Conservation (phyloP, 2,888 invertebrate species). For the Philhelius pedissequus region DNA sequence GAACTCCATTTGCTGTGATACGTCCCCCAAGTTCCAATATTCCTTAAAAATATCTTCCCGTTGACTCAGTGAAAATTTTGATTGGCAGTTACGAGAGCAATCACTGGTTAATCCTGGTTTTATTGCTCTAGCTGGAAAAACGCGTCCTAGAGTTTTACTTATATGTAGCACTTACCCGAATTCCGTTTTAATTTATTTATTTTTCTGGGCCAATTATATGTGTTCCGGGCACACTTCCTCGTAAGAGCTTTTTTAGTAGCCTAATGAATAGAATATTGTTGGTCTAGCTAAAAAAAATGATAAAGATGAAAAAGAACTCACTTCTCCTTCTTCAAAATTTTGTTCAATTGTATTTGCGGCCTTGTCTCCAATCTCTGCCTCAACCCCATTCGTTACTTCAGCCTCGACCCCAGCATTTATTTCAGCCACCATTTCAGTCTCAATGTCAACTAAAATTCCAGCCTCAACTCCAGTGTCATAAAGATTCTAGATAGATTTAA, state of each 20-base stretch:
- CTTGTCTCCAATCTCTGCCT: background rate
- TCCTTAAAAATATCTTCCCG: background rate
- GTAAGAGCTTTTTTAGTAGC: background rate
- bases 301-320: constrained; percentile 3
- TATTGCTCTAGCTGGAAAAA: background rate
- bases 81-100: background rate
- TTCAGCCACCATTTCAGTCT: background rate
- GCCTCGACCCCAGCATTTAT: background rate
- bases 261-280: constrained; percentile 3
- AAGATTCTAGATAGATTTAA: background rate
- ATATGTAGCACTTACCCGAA: background rate
- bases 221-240: background rate
- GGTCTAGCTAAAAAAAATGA: background rate
- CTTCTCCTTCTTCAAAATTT: constrained; percentile 4
- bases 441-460: background rate
- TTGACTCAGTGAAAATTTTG: background rate
- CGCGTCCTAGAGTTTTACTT: background rate
- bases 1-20: background rate
- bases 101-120: background rate
- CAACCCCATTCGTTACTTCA: background rate
- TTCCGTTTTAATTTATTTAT: constrained; percentile 7
- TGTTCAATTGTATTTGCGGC: background rate
- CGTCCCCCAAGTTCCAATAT: constrained; percentile 14
- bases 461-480: background rate
- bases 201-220: background rate